Percentiles rank a stretch among this genome's conserved stretches.
These are phyloP conservation scores for Spea multiplicata DNA, from an alignment of 2,113 vertebrate genomes.

Conservation along the genomic window DNA sequence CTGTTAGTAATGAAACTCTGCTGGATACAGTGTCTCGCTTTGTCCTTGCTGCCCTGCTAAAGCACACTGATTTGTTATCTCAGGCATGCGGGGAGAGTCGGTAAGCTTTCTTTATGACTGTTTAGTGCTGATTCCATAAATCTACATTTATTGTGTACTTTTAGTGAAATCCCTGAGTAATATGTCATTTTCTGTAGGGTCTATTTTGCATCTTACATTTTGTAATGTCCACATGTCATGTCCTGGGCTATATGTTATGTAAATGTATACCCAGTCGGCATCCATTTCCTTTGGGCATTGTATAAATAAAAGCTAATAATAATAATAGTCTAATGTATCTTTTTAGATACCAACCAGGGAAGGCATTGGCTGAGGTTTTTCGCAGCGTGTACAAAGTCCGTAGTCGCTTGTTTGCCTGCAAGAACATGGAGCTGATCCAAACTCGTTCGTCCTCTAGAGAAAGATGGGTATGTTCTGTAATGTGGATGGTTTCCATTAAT, in stretches of 20 bases:
- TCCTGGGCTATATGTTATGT: too few species aligned
- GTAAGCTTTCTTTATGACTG: constrained; percentile 61
- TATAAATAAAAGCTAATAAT: too few species aligned
- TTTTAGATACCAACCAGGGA: constrained; percentile 90
- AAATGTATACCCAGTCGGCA: too few species aligned
- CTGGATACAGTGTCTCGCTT: constrained; percentile 93
- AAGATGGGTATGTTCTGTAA: constrained; percentile 77
- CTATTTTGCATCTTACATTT: too few species aligned
- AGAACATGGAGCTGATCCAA: constrained; percentile 93
- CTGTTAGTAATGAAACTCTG: constrained; percentile 86
- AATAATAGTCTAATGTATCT: too few species aligned
- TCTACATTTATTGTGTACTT: too few species aligned
- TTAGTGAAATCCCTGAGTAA: too few species aligned
- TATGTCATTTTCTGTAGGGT: too few species aligned
- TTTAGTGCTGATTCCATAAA: too few species aligned
- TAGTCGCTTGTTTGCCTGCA: constrained; percentile 91
- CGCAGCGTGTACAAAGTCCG: constrained; percentile 93
- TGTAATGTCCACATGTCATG: too few species aligned
- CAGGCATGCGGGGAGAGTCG: constrained; percentile 90
- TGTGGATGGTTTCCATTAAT: not conserved
- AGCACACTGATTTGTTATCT: constrained; percentile 85
- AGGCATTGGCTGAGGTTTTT: constrained; percentile 87
- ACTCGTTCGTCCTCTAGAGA: constrained; percentile 87
- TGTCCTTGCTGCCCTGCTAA: constrained; percentile 89
- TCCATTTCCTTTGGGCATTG: too few species aligned